These are phyloP conservation scores for Cheilosia vulpina DNA, from an alignment of 2,888 invertebrate species.

Conservation along the genomic window DNA sequence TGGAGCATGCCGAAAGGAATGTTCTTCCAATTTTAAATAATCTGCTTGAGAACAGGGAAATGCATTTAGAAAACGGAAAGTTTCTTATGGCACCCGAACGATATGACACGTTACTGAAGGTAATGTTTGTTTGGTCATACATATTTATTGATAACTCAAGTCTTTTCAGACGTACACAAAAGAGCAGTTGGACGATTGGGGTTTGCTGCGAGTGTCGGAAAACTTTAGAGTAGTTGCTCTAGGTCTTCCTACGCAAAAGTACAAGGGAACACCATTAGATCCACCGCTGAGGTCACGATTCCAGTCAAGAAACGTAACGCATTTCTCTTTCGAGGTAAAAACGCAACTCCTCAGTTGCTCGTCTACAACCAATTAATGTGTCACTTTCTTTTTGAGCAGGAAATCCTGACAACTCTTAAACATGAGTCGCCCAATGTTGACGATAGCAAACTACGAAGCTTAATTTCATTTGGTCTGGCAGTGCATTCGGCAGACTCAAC, in stretches of 20 bases:
- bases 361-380: no score
- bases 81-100: constrained; percentile 94
- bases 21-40: constrained; percentile 98
- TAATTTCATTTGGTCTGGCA: constrained; percentile 91
- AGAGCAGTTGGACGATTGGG: constrained; percentile 92
- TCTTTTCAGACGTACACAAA: constrained; percentile 88
- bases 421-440: constrained; percentile 85
- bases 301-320: constrained; percentile 93
- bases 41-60: constrained; percentile 97
- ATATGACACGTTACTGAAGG: constrained; percentile 95
- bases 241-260: constrained; percentile 94
- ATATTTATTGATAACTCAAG: constrained; percentile 37
- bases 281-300: constrained; percentile 97
- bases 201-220: constrained; percentile 95
- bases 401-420: constrained; percentile 85
- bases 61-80: constrained; percentile 98
- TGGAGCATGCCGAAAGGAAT: constrained; percentile 98
- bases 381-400: constrained; percentile 80
- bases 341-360: no score
- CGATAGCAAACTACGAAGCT: constrained; percentile 81
- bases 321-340: constrained; percentile 78
- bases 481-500: constrained; percentile 90
- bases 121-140: constrained; percentile 80
- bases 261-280: constrained; percentile 96
- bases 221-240: constrained; percentile 96